phyloP scores from a whole-genome alignment of 2,113 vertebrate genomes.

The Sula dactylatra region DNA sequence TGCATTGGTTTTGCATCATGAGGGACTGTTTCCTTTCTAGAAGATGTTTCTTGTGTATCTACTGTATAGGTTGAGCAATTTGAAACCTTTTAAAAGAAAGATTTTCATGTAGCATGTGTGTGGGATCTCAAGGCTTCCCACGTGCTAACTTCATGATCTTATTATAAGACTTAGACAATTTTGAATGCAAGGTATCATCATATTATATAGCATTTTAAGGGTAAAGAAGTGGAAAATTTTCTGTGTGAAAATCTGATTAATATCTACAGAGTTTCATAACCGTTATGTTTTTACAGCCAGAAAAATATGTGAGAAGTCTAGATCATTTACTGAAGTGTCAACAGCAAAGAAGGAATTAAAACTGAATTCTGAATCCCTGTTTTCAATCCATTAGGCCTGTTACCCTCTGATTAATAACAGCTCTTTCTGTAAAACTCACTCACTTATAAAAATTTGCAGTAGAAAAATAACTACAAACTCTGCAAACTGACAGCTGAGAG shows the following conservation, averaged over 20 bases:
- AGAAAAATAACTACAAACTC: background rate
- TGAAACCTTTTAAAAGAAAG: background rate
- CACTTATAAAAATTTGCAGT: background rate
- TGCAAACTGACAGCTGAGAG: background rate
- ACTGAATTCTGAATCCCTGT: background rate
- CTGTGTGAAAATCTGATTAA: background rate
- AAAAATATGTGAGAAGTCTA: background rate
- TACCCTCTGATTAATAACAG: background rate
- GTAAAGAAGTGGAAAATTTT: background rate
- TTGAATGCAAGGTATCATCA: background rate
- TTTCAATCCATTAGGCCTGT: background rate
- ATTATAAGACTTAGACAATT: background rate
- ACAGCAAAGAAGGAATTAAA: background rate
- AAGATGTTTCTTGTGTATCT: background rate
- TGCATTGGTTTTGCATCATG: background rate
- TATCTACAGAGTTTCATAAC: background rate
- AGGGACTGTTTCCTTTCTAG: background rate
- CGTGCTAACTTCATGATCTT: background rate
- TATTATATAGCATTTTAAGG: background rate
- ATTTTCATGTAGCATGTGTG: background rate
- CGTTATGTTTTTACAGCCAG: background rate
- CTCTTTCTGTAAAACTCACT: background rate
- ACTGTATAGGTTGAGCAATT: background rate
- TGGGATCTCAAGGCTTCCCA: background rate
- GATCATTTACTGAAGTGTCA: background rate